A percentile compares a stretch with the other conserved stretches of the same genome.
Evolutionary conservation across 1,140 invertebrate genomes (phyloP).

Genomic region (Paralvinella palmiformis): DNA sequence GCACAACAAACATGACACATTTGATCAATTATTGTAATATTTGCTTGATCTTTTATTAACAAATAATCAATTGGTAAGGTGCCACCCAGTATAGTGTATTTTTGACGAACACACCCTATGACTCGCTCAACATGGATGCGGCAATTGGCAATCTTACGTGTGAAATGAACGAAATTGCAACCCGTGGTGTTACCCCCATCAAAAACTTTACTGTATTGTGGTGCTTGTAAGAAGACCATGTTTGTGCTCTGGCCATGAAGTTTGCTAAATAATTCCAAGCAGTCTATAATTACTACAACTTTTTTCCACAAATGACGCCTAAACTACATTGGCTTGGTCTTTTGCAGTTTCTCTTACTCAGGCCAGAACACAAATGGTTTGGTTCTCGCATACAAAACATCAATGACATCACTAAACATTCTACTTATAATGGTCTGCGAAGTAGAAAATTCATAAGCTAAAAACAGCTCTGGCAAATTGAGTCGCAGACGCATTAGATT

Average conservation of each 20-base stretch:
- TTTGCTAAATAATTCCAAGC: background rate
- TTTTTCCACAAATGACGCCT: too few relatives aligned
- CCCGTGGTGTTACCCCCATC: background rate
- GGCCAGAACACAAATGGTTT: constrained; percentile 5
- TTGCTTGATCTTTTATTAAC: background rate
- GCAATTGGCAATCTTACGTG: background rate
- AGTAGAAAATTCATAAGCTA: background rate
- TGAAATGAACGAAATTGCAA: background rate
- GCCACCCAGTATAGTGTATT: background rate
- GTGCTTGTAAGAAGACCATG: constrained; percentile 5
- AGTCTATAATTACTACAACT: too few relatives aligned
- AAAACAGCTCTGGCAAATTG: background rate
- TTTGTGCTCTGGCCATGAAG: constrained; percentile 2
- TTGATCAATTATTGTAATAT: background rate
- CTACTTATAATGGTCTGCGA: background rate
- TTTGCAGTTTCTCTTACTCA: too few relatives aligned
- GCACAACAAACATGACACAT: background rate
- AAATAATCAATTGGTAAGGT: constrained; percentile 6
- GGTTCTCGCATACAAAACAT: background rate
- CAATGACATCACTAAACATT: background rate
- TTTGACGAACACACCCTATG: constrained; percentile 2
- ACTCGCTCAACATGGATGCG: constrained; percentile 7
- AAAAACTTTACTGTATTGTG: constrained; percentile 8
- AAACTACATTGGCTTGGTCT: too few relatives aligned
- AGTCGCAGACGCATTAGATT: background rate